phyloP scores from a whole-genome alignment of 2,797 vertebrate species.

The Labeo calbasu region DNA sequence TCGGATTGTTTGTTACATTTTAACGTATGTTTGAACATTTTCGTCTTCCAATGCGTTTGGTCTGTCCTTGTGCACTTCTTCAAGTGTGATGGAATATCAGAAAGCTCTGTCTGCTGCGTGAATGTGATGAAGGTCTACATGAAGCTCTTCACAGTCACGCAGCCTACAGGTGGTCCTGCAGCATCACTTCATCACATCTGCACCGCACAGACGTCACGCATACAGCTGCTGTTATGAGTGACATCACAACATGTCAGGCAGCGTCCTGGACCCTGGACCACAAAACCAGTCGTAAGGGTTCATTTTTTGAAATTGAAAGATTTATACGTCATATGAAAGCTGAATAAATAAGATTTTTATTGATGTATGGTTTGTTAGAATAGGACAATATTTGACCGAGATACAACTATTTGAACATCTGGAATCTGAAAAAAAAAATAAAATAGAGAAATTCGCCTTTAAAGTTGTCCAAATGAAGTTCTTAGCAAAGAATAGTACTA shows the following conservation, averaged over 20 bases:
- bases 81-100: not conserved
- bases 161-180: constrained; percentile 57
- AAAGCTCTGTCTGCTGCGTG: not conserved
- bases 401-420: too few relatives aligned
- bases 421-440: too few relatives aligned
- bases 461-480: too few relatives aligned
- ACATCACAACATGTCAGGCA: not conserved
- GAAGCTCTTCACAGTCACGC: constrained; percentile 22
- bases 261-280: not conserved
- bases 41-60: not conserved
- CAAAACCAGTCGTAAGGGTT: too few relatives aligned
- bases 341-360: too few relatives aligned
- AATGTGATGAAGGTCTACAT: not conserved
- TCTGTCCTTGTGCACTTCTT: not conserved
- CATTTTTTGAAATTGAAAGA: too few relatives aligned
- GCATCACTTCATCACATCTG: constrained; percentile 38
- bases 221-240: constrained; percentile 1
- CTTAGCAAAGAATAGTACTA: too few relatives aligned
- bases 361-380: too few relatives aligned
- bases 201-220: constrained; percentile 15
- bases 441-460: too few relatives aligned
- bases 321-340: too few relatives aligned
- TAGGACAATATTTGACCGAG: too few relatives aligned
- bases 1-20: not conserved
- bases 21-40: not conserved